phyloP scores from a whole-genome alignment of 2,113 vertebrate genomes.

The Rhagologus leucostigma region DNA sequence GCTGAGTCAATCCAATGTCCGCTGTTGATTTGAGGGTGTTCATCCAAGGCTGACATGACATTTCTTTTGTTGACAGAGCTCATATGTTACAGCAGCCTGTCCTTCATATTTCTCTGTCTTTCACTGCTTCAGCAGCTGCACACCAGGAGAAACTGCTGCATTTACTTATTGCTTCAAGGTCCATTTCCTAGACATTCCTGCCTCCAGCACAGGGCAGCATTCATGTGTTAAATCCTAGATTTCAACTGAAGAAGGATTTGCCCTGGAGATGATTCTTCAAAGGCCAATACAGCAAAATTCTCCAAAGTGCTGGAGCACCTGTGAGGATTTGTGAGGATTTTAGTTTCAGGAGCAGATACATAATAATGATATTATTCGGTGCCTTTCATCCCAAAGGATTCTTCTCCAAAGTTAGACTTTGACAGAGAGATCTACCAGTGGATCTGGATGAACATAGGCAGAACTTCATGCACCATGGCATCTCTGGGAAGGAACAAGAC shows the following conservation, averaged over 20 bases:
- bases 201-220: background rate
- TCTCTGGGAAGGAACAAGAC: background rate
- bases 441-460: background rate
- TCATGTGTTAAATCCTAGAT: background rate
- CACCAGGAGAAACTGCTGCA: background rate
- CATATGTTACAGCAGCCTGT: slow-evolving; percentile 14
- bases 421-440: background rate
- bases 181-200: background rate
- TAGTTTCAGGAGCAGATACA: background rate
- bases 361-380: background rate
- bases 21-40: slow-evolving; percentile 36
- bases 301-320: background rate
- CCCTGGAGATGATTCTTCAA: background rate
- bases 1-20: slow-evolving; percentile 43
- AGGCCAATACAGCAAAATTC: background rate
- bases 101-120: slow-evolving; percentile 36
- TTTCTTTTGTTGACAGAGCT: slow-evolving; percentile 54
- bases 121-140: background rate
- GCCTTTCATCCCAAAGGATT: background rate
- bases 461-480: background rate
- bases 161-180: slow-evolving; percentile 6
- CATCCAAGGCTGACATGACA: slow-evolving; percentile 58
- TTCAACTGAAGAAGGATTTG: background rate
- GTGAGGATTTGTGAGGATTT: no score
- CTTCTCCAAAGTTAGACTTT: background rate